Conservation (phyloP, 2,797 vertebrate species). For the Salmo trutta region DNA sequence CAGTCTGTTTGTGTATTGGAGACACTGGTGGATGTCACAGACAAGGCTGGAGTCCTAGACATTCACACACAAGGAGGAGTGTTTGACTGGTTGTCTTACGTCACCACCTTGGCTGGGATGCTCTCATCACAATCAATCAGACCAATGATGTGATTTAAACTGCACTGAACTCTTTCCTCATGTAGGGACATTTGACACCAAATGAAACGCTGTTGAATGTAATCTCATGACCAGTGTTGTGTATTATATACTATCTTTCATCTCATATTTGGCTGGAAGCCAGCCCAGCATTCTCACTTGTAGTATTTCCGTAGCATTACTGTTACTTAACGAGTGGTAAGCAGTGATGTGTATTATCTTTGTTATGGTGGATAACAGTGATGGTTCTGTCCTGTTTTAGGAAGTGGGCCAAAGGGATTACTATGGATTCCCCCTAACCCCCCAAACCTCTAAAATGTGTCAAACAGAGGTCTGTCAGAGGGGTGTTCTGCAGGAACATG, state of each 20-base stretch:
- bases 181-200: neutral
- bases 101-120: neutral
- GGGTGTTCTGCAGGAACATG: neutral
- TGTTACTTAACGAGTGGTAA: constrained; percentile 5
- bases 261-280: neutral
- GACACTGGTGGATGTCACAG: constrained; percentile 31
- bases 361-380: constrained; percentile 51
- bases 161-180: neutral
- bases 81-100: neutral
- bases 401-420: constrained; percentile 50
- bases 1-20: constrained; percentile 2
- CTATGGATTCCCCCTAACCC: constrained; percentile 15
- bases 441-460: neutral
- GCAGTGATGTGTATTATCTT: constrained; percentile 40
- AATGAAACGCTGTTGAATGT: neutral
- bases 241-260: neutral
- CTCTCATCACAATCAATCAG: neutral
- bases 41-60: constrained; percentile 18
- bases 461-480: neutral
- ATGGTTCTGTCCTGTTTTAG: constrained; percentile 49
- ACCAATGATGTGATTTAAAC: neutral
- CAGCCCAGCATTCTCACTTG: neutral
- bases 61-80: neutral
- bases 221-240: too few species aligned
- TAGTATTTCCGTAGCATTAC: neutral